Evolutionary conservation across 2,113 vertebrate species (phyloP), one percentile per base, ranked within the genome.

Genomic region (Uria lomvia): DNA sequence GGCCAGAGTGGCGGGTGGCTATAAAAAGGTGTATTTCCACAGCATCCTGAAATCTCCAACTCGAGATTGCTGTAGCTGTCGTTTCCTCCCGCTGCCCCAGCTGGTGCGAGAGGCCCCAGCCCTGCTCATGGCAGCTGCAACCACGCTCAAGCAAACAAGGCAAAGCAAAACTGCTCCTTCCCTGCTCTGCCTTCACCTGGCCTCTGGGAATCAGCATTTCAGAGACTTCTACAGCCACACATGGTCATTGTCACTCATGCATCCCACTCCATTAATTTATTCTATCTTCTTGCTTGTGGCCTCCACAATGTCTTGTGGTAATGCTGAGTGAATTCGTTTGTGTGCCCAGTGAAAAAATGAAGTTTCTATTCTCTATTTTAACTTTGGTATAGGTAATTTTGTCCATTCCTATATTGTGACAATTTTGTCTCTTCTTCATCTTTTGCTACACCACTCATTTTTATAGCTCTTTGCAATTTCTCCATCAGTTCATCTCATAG

Each of bases 41-140:
- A 43, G 73, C 56, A 12, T 14, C 9, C 8, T 52, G 83, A 77
- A 53, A 67, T 49, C 30, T 32, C 56, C 0, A 0, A 4, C 7
- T 38, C 0, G 0, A 60, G 71, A 15, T 8, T 17, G 34, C 62
- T 55, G 50, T 10, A 30, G 79, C 30, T 62, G 55, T 16, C 4
- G 0, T n/a, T 81, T 59, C 43, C n/a, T 90, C 30, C 34, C 1
- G 1, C 58, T 43, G 36, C 43, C n/a, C 65, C 29, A 71, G 34
- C 65, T 34, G 32, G 20, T 32, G 19, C 20, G 60, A 50, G 70
- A n/a, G 52, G 62, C 40, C 53, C 36, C 34, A 49, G 59, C 52
- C 43, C 47, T 0, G 1, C 38, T 62, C 24, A 24, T 38, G 58
- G 74, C 40, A 86, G 75, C 49, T 59, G 56, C 11, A 38, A 8